phyloP scores from a whole-genome alignment of 2,888 invertebrate genomes.

The Maniola hyperantus region DNA sequence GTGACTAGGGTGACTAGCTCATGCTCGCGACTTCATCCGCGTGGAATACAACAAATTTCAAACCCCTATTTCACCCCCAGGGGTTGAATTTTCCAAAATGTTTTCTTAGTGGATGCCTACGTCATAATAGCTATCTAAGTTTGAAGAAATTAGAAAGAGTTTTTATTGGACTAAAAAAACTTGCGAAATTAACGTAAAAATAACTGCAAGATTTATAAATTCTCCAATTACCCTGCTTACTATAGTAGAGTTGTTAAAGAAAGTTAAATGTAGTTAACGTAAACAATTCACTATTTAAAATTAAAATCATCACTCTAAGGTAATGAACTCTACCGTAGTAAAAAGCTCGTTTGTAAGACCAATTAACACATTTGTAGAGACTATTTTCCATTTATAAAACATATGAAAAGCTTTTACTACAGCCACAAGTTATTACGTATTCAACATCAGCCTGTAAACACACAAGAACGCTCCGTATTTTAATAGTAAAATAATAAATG shows the following conservation, averaged over 20 bases:
- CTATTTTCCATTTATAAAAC: constrained; percentile 8
- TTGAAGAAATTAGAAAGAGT: too few species aligned
- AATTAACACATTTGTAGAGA: constrained; percentile 11
- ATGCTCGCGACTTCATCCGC: too few species aligned
- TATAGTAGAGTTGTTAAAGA: not conserved
- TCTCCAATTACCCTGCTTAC: not conserved
- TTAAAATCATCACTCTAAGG: not conserved
- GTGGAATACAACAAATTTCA: too few species aligned
- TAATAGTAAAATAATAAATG: constrained; percentile 38
- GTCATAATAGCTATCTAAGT: too few species aligned
- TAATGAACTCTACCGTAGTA: not conserved
- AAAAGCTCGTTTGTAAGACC: constrained; percentile 2
- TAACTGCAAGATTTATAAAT: not conserved
- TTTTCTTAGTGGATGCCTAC: too few species aligned
- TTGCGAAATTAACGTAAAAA: too few species aligned
- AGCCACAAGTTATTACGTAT: constrained; percentile 10
- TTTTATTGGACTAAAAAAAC: too few species aligned
- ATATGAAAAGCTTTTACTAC: constrained; percentile 15
- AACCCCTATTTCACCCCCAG: too few species aligned
- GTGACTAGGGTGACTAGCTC: too few species aligned
- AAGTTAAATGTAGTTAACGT: not conserved
- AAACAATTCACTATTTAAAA: not conserved
- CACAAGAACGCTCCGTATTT: constrained; percentile 27
- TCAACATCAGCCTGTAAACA: constrained; percentile 24
- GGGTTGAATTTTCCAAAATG: too few species aligned